These are phyloP conservation scores for Gonocerus acuteangulatus DNA, from an alignment of 2,888 invertebrate species.

Conservation along the genomic window DNA sequence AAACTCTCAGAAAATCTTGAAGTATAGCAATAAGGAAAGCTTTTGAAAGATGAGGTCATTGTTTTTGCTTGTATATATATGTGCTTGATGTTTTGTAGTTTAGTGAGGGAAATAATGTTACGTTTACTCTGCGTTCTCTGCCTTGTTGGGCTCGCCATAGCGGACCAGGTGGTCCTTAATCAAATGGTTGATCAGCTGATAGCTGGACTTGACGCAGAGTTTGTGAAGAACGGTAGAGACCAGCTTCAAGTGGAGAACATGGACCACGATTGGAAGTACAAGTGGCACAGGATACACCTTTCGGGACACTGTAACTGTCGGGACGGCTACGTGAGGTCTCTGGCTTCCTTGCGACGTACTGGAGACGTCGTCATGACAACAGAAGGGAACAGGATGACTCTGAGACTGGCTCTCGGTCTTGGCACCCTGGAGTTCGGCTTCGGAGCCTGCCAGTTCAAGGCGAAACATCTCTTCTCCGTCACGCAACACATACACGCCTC, in stretches of 20 bases:
- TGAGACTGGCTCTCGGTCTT: slow-evolving; percentile 27
- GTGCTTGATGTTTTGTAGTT: no score
- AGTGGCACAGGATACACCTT: slow-evolving; percentile 31
- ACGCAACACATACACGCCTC: slow-evolving; percentile 23
- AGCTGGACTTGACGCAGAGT: slow-evolving; percentile 14
- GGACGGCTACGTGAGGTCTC: slow-evolving; percentile 27
- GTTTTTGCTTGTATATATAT: no score
- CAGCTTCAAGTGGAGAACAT: slow-evolving; percentile 3
- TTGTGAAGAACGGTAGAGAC: slow-evolving; percentile 23
- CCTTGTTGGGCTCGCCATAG: slow-evolving; percentile 3
- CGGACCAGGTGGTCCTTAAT: slow-evolving; percentile 30
- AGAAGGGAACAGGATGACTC: slow-evolving; percentile 28
- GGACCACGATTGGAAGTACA: slow-evolving; percentile 30
- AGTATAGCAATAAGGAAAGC: no score
- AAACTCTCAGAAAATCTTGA: no score
- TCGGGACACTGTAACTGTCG: slow-evolving; percentile 30
- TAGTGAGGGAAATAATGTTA: no score
- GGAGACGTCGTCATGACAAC: slow-evolving; percentile 32
- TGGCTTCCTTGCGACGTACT: slow-evolving; percentile 29
- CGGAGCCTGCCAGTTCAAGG: slow-evolving; percentile 28
- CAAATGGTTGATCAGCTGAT: slow-evolving; percentile 30
- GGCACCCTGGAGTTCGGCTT: slow-evolving; percentile 28
- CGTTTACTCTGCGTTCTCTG: background rate
- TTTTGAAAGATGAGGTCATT: no score
- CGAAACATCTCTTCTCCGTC: slow-evolving; percentile 29